These are phyloP conservation scores for Morone chrysops DNA, from an alignment of 2,113 vertebrate genomes.

Conservation along the genomic window DNA sequence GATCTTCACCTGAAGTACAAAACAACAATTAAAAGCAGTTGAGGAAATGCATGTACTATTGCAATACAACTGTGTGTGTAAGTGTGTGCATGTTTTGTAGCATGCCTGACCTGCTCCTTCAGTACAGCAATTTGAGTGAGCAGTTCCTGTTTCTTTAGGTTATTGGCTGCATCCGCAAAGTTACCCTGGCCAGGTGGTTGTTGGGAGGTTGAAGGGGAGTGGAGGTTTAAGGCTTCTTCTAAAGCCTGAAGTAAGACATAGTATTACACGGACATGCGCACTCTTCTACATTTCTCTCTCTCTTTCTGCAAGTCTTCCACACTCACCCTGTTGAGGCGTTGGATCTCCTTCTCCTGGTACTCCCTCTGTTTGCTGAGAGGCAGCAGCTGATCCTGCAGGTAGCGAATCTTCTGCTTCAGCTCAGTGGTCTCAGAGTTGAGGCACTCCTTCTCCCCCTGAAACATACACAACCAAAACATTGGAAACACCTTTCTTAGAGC, in stretches of 20 bases:
- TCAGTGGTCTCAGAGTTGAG: slow-evolving; percentile 91
- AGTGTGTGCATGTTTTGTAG: not conserved
- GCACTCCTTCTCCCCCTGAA: slow-evolving; percentile 92
- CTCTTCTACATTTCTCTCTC: not conserved
- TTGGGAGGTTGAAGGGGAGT: slow-evolving; percentile 85
- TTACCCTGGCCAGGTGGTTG: slow-evolving; percentile 82
- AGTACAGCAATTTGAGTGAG: slow-evolving; percentile 92
- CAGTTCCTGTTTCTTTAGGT: slow-evolving; percentile 90
- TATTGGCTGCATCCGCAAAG: slow-evolving; percentile 82
- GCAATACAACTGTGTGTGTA: not conserved
- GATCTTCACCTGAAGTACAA: slow-evolving; percentile 91
- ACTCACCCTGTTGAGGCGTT: slow-evolving; percentile 93
- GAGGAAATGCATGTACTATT: not conserved
- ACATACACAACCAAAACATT: slow-evolving; percentile 13
- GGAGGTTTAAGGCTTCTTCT: slow-evolving; percentile 93
- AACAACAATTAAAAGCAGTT: not conserved
- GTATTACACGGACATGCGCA: not conserved
- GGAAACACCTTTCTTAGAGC: not conserved
- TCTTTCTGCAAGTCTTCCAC: not conserved
- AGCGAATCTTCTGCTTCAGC: slow-evolving; percentile 92
- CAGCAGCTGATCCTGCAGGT: slow-evolving; percentile 93
- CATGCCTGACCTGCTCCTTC: slow-evolving; percentile 76
- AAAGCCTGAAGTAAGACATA: slow-evolving; percentile 85
- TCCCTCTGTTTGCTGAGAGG: slow-evolving; percentile 93
- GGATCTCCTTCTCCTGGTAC: slow-evolving; percentile 98